Percentiles rank a stretch among this genome's conserved stretches.
Evolutionary conservation across 2,797 vertebrate species (phyloP).

Genomic region (Cygnus olor): DNA sequence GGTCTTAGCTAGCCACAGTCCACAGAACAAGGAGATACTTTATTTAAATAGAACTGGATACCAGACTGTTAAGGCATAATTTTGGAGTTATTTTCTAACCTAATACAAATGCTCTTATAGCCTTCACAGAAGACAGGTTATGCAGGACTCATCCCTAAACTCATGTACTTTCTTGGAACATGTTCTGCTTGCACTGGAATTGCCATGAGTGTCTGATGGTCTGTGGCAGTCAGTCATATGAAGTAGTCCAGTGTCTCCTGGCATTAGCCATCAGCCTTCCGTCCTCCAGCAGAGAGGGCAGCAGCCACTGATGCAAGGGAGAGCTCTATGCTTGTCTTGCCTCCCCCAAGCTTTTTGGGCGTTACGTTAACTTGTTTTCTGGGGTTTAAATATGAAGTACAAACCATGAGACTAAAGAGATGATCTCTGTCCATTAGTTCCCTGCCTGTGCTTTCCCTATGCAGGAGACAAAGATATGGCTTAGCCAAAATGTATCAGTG

Average conservation of each 20-base stretch:
- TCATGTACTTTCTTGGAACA: neutral
- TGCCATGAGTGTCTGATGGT: neutral
- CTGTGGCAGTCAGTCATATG: accelerated
- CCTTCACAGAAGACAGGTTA: neutral
- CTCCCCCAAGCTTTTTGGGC: neutral
- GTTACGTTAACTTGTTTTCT: neutral
- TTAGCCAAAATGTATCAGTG: neutral
- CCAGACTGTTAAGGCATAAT: neutral
- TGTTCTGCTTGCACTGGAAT: neutral
- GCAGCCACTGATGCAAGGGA: neutral
- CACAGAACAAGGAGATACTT: neutral
- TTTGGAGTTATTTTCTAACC: neutral
- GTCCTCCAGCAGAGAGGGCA: neutral
- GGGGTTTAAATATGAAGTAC: neutral
- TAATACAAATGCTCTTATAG: neutral
- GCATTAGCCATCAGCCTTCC: neutral
- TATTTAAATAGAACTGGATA: too few relatives aligned
- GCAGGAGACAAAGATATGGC: neutral
- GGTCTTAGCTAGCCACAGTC: neutral
- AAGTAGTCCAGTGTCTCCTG: neutral
- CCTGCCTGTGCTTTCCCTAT: neutral
- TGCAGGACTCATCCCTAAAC: neutral
- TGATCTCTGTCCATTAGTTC: neutral
- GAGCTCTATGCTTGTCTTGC: neutral
- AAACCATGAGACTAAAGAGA: neutral